Base-by-base conservation (phyloP, 1,140 invertebrate species). In the Scaptomyza graminum region DNA sequence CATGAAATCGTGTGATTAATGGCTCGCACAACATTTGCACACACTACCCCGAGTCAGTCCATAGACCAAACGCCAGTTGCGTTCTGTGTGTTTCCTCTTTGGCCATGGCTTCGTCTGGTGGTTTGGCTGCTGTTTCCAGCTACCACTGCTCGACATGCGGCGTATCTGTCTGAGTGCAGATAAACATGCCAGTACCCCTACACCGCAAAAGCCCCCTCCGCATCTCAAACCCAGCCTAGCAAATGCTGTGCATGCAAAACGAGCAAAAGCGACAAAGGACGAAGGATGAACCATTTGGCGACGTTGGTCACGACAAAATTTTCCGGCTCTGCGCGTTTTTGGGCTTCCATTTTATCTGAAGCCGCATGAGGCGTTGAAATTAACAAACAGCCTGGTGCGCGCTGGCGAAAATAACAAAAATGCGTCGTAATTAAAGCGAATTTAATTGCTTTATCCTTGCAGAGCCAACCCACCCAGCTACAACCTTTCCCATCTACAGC, bases 1-100 rank as follows among this genome's bases (percentile, higher is more conserved):
- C 88, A 90, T 90, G 88, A 90, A 90, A 90, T 90, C 88, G 88
- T 90, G 88, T 90, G 88, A 90, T 90, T 90, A 90, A 90, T 90
- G 88, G 85, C 88, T 90, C 79, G 82, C 83, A 90, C 80, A 88
- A 90, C 88, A 90, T 90, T 90, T 90, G 77, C 88, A 90, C 79
- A 90, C 79, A 74, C 87, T 82, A 49, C 64, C 71, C 63, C 41
- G 37, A 34, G 37, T 41, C 44, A 34, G 12, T 41, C 44, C 50
- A 44, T 31, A 13, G 39, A 12, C 41, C 31, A 34, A 28, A 63
- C 52, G 63, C 55, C 79, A 43, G 50, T 44, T 31, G 18, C 18
- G 18, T 22, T 22, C 18, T 22, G 18, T 22, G 43, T 39, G 44
- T 34, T 69, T 39, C 18, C 50, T 47, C 52, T 55, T 12, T 31